phyloP scores from a whole-genome alignment of 1,140 invertebrate species.

The Ceratosolen solmsi region DNA sequence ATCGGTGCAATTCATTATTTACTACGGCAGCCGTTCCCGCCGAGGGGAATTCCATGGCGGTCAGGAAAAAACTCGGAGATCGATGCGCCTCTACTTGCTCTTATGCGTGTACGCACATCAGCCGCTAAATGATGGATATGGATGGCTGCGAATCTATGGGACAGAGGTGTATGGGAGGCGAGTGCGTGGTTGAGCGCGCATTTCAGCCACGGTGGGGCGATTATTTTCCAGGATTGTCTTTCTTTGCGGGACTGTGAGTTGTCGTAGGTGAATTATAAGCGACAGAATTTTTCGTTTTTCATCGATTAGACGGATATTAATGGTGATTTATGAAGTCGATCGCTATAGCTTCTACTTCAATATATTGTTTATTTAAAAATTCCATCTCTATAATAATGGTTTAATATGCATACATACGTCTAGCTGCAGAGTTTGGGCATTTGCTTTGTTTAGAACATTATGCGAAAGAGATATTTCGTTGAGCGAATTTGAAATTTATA shows the following conservation, averaged over 20 bases:
- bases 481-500: background rate
- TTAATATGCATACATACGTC: too few species aligned
- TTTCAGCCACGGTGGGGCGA: background rate
- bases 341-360: too few species aligned
- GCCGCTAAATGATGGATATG: conserved; percentile 45
- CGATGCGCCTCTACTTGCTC: conserved; percentile 37
- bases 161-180: too few species aligned
- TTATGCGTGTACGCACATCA: conserved; percentile 8
- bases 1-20: conserved; percentile 48
- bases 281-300: too few species aligned
- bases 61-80: conserved; percentile 3
- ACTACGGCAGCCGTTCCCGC: background rate
- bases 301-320: too few species aligned
- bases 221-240: background rate
- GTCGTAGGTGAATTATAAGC: too few species aligned
- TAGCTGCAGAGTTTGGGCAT: too few species aligned
- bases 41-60: conserved; percentile 2
- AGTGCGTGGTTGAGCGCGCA: background rate
- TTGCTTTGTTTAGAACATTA: too few species aligned
- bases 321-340: too few species aligned
- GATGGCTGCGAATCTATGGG: background rate
- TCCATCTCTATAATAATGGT: too few species aligned
- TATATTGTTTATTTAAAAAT: too few species aligned
- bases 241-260: background rate
- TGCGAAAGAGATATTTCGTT: background rate